Percentiles rank a stretch among this genome's conserved stretches.
phyloP scores from a whole-genome alignment of 35 echinoderm and acorn worm species.

The Apostichopus japonicus region DNA sequence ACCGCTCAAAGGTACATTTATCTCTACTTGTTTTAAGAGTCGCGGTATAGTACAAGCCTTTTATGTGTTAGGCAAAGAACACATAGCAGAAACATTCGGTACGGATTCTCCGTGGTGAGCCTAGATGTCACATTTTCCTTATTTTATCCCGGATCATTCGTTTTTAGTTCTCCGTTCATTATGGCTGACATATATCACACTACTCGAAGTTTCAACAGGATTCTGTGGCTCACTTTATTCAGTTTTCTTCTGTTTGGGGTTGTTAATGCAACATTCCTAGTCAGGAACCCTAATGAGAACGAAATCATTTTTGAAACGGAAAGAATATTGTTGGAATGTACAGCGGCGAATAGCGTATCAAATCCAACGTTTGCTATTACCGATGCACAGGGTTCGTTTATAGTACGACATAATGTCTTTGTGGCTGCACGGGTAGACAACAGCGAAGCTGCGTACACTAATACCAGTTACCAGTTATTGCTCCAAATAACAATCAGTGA shows the following conservation, averaged over 20 bases:
- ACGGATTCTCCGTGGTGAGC: not conserved
- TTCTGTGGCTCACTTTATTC: not conserved
- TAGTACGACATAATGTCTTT: not conserved
- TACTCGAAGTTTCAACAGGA: not conserved
- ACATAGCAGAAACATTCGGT: not conserved
- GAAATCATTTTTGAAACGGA: slow-evolving; percentile 10
- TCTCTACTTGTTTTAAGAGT: too few relatives aligned
- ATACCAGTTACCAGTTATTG: not conserved
- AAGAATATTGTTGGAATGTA: not conserved
- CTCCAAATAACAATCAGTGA: not conserved
- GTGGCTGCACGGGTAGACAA: not conserved
- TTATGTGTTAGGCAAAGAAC: too few relatives aligned
- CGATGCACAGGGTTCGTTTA: not conserved
- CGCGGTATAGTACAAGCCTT: too few relatives aligned
- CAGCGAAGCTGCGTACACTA: not conserved
- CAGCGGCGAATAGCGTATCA: not conserved
- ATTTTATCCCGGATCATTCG: not conserved
- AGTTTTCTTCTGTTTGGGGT: not conserved
- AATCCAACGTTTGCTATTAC: not conserved
- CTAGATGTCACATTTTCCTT: not conserved
- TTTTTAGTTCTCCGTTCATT: not conserved
- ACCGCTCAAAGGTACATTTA: too few relatives aligned
- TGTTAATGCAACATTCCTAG: not conserved
- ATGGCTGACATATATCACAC: not conserved
- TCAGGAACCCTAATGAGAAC: not conserved